Evolutionary conservation across 2,888 invertebrate species (phyloP), one percentile per base, ranked within the genome.

Genomic region (Agrotis ipsilon): DNA sequence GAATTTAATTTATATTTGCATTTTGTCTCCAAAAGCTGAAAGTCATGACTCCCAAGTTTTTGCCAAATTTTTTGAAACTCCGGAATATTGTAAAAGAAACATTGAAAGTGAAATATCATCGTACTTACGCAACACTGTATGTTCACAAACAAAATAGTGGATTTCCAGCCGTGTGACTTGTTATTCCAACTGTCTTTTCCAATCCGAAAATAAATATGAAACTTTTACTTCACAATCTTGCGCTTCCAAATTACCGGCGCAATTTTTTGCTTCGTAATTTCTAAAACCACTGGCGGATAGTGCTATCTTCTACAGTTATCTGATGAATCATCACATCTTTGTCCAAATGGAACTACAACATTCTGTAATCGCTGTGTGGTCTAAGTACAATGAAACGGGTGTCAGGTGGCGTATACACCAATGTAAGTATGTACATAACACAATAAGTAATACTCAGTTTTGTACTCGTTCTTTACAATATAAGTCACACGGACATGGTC

Each of bases 331-430:
- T 60, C 18, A 61, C 71, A 73, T 66, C 81, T 84, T 84, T 81
- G 83, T 81, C 81, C 66, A 84, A 84, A 84, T 74, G 71, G 81
- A 72, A 78, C 74, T 71, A 70, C 75, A 73, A 70, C 75, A 73
- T 72, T 76, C 72, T 84, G 78, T 82, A 85, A 85, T 82, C 74
- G 82, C 63, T 84, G 85, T 84, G 85, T 84, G 84, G 84, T 83
- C 81, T 85, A 60, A 72, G 69, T 74, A 85, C 83, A 85, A 84
- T 85, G 82, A 59, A 70, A 68, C 83, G 67, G 84, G 83, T 85
- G 83, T 85, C 86, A 67, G 68, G 55, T 85, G 43, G 61, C 84
- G 45, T 18, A 71, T 72, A 78, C 78, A 83, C 66, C 72, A 39
- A 39, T 39, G 39, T 39, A 39, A 39, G 39, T 77, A 75, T 74